phyloP scores from a whole-genome alignment of 1,140 invertebrate genomes.

The Mamestra configurata region DNA sequence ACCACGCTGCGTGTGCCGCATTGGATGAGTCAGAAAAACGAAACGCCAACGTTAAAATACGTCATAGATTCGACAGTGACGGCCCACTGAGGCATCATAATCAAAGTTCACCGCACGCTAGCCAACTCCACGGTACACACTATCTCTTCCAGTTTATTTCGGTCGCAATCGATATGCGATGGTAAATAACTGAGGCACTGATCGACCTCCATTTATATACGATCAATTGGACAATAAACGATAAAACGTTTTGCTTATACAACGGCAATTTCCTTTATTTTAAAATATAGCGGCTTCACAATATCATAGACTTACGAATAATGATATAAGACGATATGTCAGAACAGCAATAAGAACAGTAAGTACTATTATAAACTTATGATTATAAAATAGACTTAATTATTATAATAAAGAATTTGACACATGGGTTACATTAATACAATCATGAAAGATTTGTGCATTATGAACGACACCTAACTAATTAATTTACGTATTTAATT shows the following conservation, averaged over 20 bases:
- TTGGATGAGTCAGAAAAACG: conserved; percentile 86
- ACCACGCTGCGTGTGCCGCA: conserved; percentile 79
- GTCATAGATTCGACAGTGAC: conserved; percentile 57
- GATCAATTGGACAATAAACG: conserved; percentile 83
- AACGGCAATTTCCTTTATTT: conserved; percentile 87
- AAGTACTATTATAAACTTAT: conserved; percentile 75
- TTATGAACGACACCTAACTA: conserved; percentile 72
- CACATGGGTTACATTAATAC: conserved; percentile 83
- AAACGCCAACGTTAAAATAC: conserved; percentile 74
- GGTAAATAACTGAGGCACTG: conserved; percentile 76
- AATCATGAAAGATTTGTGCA: conserved; percentile 75
- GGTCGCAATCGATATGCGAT: conserved; percentile 81
- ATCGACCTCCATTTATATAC: conserved; percentile 75
- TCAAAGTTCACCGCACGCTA: conserved; percentile 76
- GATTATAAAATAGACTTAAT: conserved; percentile 73
- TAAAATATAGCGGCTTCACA: conserved; percentile 88
- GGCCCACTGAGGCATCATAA: conserved; percentile 56
- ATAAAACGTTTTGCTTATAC: conserved; percentile 86
- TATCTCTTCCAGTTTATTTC: conserved; percentile 85
- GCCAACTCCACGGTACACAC: conserved; percentile 82
- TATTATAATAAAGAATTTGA: conserved; percentile 80
- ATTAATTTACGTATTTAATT: conserved; percentile 64
- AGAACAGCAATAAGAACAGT: conserved; percentile 86
- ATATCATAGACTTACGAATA: conserved; percentile 85
- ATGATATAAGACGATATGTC: conserved; percentile 86